These are phyloP conservation scores for Albula glossodonta DNA, from an alignment of 2,113 vertebrate genomes.

Conservation along the genomic window DNA sequence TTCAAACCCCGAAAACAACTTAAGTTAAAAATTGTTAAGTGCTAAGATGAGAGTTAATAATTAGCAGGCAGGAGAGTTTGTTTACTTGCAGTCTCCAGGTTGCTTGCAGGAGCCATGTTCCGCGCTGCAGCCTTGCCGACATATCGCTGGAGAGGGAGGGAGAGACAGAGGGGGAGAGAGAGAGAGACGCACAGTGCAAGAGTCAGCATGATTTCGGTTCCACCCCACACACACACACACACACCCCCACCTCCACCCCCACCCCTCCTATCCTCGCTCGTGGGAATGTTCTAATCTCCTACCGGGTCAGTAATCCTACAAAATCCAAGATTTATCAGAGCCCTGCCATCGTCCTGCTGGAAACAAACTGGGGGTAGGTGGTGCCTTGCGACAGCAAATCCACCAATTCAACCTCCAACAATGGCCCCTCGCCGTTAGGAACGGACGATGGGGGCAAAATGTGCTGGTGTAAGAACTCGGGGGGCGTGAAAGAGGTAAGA, in stretches of 20 bases:
- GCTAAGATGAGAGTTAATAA: neutral
- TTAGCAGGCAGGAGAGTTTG: neutral
- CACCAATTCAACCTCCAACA: constrained; percentile 30
- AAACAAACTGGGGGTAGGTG: constrained; percentile 50
- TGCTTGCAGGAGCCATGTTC: constrained; percentile 91
- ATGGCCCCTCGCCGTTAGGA: neutral
- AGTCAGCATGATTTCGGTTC: constrained; percentile 22
- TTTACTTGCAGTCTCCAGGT: constrained; percentile 95
- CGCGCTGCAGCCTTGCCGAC: constrained; percentile 93
- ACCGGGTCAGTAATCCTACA: constrained; percentile 49
- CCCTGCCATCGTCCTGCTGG: constrained; percentile 40
- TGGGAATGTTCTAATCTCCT: constrained; percentile 61
- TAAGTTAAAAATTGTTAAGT: neutral
- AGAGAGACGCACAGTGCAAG: constrained; percentile 24
- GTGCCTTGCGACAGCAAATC: constrained; percentile 33
- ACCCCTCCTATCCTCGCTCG: constrained; percentile 27
- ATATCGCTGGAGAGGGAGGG: constrained; percentile 78
- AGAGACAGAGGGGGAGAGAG: constrained; percentile 32
- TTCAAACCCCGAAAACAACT: neutral
- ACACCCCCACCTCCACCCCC: neutral
- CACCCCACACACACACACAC: constrained; percentile 6
- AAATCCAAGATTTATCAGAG: constrained; percentile 59
- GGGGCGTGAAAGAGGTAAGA: constrained; percentile 14
- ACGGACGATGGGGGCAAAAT: neutral
- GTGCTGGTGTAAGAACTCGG: neutral